phyloP scores from a whole-genome alignment of 2,113 vertebrate species.

The Smithornis capensis region DNA sequence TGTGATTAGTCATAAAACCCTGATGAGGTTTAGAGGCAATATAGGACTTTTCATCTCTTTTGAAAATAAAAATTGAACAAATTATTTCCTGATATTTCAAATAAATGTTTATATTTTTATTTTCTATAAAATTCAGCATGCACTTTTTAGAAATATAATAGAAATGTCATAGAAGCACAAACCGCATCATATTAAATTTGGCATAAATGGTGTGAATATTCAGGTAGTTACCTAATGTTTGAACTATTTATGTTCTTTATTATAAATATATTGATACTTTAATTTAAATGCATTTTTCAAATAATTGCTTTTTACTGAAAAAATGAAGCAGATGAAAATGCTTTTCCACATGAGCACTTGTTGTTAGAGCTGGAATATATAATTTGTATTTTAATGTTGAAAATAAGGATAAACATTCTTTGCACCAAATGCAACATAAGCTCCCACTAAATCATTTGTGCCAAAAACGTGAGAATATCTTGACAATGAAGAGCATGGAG shows the following conservation, averaged over 20 bases:
- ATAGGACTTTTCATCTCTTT: slow-evolving; percentile 83
- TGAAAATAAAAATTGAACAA: slow-evolving; percentile 84
- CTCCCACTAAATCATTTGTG: slow-evolving; percentile 74
- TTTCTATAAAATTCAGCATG: slow-evolving; percentile 76
- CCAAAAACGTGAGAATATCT: slow-evolving; percentile 71
- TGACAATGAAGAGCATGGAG: slow-evolving; percentile 72
- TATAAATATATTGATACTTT: slow-evolving; percentile 26
- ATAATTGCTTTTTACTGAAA: slow-evolving; percentile 27
- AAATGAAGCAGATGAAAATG: slow-evolving; percentile 49
- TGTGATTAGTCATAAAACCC: slow-evolving; percentile 95
- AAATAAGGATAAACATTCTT: slow-evolving; percentile 31
- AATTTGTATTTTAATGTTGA: slow-evolving; percentile 47
- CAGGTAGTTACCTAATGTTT: slow-evolving; percentile 13
- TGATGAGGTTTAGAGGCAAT: slow-evolving; percentile 86
- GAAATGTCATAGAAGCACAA: slow-evolving; percentile 64
- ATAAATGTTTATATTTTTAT: slow-evolving; percentile 43
- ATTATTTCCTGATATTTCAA: slow-evolving; percentile 76
- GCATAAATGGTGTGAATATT: slow-evolving; percentile 73
- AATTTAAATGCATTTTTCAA: slow-evolving; percentile 37
- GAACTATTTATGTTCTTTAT: slow-evolving; percentile 24
- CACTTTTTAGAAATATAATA: slow-evolving; percentile 71
- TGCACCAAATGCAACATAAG: slow-evolving; percentile 52
- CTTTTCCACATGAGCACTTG: neutral
- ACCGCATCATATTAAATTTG: slow-evolving; percentile 66
- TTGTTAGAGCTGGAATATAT: slow-evolving; percentile 21